Conservation (phyloP, 64 coral and sea anemone species). For the Porites lutea region DNA sequence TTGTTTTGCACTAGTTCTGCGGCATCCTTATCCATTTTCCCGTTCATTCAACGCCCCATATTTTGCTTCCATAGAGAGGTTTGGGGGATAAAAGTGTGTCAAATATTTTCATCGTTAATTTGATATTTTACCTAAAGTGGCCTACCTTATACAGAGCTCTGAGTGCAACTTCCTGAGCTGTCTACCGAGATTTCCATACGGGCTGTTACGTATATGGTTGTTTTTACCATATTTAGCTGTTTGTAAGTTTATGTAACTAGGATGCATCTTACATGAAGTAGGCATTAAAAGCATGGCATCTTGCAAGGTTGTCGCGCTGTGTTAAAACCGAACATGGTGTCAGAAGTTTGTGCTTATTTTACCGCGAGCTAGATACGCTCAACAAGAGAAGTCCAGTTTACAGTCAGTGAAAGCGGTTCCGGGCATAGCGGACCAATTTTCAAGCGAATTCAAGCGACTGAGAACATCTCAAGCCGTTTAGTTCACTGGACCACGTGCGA, state of each 20-base stretch:
- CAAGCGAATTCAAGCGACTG: not conserved
- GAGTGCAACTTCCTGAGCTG: too few species aligned
- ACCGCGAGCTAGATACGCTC: not conserved
- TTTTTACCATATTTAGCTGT: not conserved
- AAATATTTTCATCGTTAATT: too few species aligned
- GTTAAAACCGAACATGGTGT: too few species aligned
- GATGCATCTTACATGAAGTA: not conserved
- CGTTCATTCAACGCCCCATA: too few species aligned
- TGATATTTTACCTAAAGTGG: too few species aligned
- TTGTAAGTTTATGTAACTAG: not conserved
- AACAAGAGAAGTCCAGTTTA: slow-evolving; percentile 10
- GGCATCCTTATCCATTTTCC: too few species aligned
- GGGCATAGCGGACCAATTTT: not conserved
- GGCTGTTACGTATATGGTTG: too few species aligned
- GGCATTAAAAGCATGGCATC: not conserved
- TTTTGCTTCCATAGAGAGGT: too few species aligned
- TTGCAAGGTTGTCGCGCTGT: not conserved
- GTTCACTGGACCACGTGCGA: not conserved
- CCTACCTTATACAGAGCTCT: too few species aligned
- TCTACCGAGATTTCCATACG: too few species aligned
- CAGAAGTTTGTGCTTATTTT: not conserved
- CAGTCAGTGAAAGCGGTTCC: not conserved
- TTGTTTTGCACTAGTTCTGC: too few species aligned
- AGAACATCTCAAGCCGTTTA: slow-evolving; percentile 1
- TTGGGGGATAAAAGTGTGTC: too few species aligned